Evolutionary conservation across 2,113 vertebrate species (phyloP).

Genomic region (Mus spicilegus): DNA sequence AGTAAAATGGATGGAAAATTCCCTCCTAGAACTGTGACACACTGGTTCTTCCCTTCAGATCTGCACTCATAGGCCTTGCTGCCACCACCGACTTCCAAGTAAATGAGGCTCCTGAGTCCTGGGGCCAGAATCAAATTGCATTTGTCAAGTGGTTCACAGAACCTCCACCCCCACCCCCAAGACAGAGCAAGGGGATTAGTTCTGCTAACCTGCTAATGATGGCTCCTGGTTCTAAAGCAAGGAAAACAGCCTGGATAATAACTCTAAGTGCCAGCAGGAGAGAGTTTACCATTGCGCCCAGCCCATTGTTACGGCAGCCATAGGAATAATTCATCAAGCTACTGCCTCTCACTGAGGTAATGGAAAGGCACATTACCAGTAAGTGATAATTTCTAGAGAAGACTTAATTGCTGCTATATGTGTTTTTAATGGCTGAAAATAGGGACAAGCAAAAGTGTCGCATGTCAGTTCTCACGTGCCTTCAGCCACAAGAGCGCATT

Average conservation of each 20-base stretch:
- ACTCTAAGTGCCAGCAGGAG: slow-evolving; percentile 18
- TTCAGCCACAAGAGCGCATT: neutral
- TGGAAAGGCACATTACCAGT: slow-evolving; percentile 47
- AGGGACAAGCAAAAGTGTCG: slow-evolving; percentile 21
- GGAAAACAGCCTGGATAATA: neutral
- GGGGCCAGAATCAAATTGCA: neutral
- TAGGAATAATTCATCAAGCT: slow-evolving; percentile 62
- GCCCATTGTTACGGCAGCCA: slow-evolving; percentile 42
- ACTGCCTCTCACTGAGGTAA: slow-evolving; percentile 53
- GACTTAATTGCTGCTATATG: slow-evolving; percentile 49
- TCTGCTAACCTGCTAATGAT: slow-evolving; percentile 51
- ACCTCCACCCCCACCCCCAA: neutral
- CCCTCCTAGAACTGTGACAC: neutral
- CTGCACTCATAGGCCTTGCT: neutral
- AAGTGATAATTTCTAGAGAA: slow-evolving; percentile 64
- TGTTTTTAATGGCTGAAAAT: slow-evolving; percentile 68
- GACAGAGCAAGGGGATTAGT: neutral
- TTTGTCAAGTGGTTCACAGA: neutral
- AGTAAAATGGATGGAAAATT: slow-evolving; percentile 56
- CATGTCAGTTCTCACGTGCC: slow-evolving; percentile 57
- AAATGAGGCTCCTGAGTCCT: neutral
- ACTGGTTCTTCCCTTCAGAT: neutral
- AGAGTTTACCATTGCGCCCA: slow-evolving; percentile 53
- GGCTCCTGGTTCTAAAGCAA: slow-evolving; percentile 8
- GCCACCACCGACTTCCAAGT: neutral